Base-by-base conservation (phyloP, 1,140 invertebrate genomes). In the Drosophila subpulchrella region DNA sequence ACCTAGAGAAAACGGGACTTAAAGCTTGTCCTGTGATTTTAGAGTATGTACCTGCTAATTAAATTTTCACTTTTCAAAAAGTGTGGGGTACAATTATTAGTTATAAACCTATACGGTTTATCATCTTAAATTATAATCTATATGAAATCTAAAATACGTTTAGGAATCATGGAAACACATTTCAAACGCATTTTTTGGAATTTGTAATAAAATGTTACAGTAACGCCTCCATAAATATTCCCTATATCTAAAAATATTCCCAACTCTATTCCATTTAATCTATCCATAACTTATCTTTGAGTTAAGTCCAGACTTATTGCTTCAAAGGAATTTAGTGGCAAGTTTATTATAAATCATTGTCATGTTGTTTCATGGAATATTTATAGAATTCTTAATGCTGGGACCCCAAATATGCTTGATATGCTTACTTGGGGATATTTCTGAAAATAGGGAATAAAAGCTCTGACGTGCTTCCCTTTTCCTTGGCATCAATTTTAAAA, bases 301-400 rank as follows among this genome's bases (percentile, higher is more conserved):
- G 11, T 32, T 60, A 17, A 15, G 24, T 74, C 38, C n/a, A 36
- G 36, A 41, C 54, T 55, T 30, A 15, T 27, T 36, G 47, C 66
- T 74, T 55, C 48, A 60, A 60, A 63, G 57, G 61, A 50, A 74
- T 42, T 36, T 56, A 50, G 47, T 70, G 68, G 79, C 61, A 78
- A 59, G 46, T 83, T 75, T 13, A 42, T 20, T 58, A 78, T 83
- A 82, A 82, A 83, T 82, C 75, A 76, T 46, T 57, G 48, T 17
- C 51, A 3, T n/a, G n/a, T n/a, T n/a, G 11, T 20, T 20, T 20
- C 8, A 11, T 1, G 10, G 17, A 12, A 24, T 30, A 60, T 75
- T 63, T 48, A 51, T 54, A 24, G 73, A 63, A 48, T 50, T 65
- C 39, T 15, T 32, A 46, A 67, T 39, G 24, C 38, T 36, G 30